Base-by-base conservation (phyloP, 1,140 invertebrate species). In the Callitettix versicolor region DNA sequence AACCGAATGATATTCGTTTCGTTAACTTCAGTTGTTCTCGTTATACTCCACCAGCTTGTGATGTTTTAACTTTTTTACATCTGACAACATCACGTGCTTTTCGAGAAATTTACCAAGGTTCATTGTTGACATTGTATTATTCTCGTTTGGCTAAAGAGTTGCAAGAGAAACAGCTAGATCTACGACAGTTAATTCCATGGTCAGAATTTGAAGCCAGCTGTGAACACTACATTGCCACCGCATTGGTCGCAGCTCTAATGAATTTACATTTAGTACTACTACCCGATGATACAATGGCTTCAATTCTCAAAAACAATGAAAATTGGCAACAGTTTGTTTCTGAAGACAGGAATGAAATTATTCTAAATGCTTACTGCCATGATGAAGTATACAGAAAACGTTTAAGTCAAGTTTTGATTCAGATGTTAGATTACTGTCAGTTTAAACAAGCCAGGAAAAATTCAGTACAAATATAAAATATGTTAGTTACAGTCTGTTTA, bases 41-140 rank as follows among this genome's bases (percentile, higher is more conserved):
- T 9, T 56, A 56, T 21, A 26, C 30, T 26, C 54, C 54, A 15
- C 54, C 54, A 18, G 54, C 54, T 6, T 21, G 30, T 40, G 54
- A 56, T 40, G 34, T 56, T n/a, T 17, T 56, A 7, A 40, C n/a
- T 0, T 56, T 56, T 15, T 33, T 56, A 1, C 36, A 56, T 15
- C 46, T 49, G 7, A 26, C 54, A 15, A 56, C 54, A 14, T 2
- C 44, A 34, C 15, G 54, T 5, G 26, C 44, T 36, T 56, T 56
- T 18, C 30, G 54, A 49, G 36, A 49, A 21, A 1, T 30, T 20
- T 2, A 49, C 33, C 33, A 36, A n/a, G 44, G 36, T 15, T 7
- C 33, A 5, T 17, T 49, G 17, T 18, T 56, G 18, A 30, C 44
- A 21, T 22, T 21, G 14, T 56, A 56, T 44, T 49, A 56, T 21